Evolutionary conservation across 1,140 invertebrate genomes (phyloP).

Genomic region (Amphibalanus amphitrite): DNA sequence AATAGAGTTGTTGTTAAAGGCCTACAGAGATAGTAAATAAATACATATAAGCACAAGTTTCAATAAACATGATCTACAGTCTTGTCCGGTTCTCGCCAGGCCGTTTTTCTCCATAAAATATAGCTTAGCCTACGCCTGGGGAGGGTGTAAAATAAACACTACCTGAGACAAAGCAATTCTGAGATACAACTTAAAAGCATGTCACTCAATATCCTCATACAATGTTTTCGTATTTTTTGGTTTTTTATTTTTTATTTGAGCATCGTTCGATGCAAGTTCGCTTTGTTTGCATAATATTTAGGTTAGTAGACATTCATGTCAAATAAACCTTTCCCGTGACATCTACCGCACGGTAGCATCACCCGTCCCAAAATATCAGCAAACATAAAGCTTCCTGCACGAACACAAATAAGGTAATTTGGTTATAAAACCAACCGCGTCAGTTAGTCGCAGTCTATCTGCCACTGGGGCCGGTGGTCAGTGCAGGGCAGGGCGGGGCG

Average conservation of each 20-base stretch:
- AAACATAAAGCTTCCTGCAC: neutral
- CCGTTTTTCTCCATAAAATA: neutral
- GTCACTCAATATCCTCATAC: neutral
- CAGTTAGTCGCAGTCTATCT: neutral
- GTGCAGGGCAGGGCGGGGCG: no score
- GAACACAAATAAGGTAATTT: neutral
- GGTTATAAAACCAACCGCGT: neutral
- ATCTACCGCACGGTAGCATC: neutral
- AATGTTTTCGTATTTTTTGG: neutral
- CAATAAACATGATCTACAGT: neutral
- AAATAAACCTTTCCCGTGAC: neutral
- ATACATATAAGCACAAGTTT: neutral
- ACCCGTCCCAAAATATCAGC: neutral
- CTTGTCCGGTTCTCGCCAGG: neutral
- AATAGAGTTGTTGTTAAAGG: neutral
- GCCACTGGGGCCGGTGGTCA: neutral
- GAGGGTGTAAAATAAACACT: neutral
- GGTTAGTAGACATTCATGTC: neutral
- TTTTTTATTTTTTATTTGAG: neutral
- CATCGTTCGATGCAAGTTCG: neutral
- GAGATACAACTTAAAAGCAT: neutral
- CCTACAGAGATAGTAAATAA: neutral
- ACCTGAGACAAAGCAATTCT: neutral
- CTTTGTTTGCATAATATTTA: conserved; percentile 1
- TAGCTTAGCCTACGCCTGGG: neutral